Evolutionary conservation across 2,797 vertebrate species (phyloP), one percentile per base, ranked within the genome.

Genomic region (Sebastes cheni): DNA sequence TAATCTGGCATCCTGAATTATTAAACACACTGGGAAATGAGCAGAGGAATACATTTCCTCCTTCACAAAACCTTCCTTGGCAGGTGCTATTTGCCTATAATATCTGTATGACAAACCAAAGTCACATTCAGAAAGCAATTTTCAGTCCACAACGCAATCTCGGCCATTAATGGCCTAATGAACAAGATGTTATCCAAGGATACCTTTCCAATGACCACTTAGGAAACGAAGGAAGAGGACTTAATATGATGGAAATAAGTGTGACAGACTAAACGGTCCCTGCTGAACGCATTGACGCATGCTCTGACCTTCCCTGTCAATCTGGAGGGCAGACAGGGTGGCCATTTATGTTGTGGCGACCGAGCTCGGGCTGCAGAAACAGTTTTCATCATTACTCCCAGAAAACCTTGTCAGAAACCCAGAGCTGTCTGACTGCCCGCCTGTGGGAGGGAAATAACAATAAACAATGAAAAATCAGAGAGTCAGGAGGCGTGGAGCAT

Each of bases 231-330:
- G 89, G 79, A 88, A 90, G 88, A 88, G 69, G 86, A 87, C 75
- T 86, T 93, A 93, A 95, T 94, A 89, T 93, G 94, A 94, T 92
- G 93, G 93, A 94, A 93, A 93, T 92, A 93, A 92, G 90, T 94
- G 92, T 93, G 93, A 93, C 92, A 89, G 89, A 88, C 90, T 92
- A 91, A 93, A 92, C 83, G 82, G 83, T 90, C 86, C 82, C 84
- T 0, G 74, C 79, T 88, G 91, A 87, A 86, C 55, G 81, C 87
- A 80, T 78, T 90, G 88, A 90, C 82, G 87, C 90, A 86, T 74
- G 83, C 86, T 71, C 74, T 87, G 92, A 93, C 94, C 93, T 95
- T 94, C 87, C 78, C 90, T 91, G 94, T 95, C 93, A 92, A 83
- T 90, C 75, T 88, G 88, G 88, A 93, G 92, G 93, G 87, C 88